Percentiles rank a stretch among this genome's conserved stretches.
Evolutionary conservation across 2,888 invertebrate genomes (phyloP).

Genomic region (Conomelus anceps): DNA sequence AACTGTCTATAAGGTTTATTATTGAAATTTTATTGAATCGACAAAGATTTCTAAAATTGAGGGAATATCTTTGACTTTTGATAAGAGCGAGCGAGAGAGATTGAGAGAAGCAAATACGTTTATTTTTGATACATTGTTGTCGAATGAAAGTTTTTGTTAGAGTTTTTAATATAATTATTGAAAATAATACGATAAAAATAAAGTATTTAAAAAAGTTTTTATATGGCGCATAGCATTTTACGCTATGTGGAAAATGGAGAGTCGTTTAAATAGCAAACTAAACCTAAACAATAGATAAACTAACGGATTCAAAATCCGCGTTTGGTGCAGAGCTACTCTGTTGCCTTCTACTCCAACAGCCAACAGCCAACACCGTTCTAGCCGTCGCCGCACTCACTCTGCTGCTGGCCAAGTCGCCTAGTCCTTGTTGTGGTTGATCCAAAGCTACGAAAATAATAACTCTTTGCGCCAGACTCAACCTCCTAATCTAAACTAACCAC

Average conservation of each 20-base stretch:
- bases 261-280: conserved; percentile 28
- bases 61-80: conserved; percentile 26
- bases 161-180: conserved; percentile 42
- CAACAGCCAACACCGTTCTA: conserved; percentile 24
- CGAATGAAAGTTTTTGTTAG: conserved; percentile 50
- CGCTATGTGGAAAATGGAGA: conserved; percentile 33
- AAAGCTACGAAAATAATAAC: not conserved
- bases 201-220: conserved; percentile 29
- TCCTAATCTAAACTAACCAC: not conserved
- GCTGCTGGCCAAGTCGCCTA: not conserved
- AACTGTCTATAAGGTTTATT: conserved; percentile 20
- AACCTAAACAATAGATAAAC: conserved; percentile 25
- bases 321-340: conserved; percentile 20
- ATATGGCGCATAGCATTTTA: conserved; percentile 33
- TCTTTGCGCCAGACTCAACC: not conserved
- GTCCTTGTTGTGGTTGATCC: conserved; percentile 9
- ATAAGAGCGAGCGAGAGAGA: not conserved
- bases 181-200: conserved; percentile 33
- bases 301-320: conserved; percentile 19
- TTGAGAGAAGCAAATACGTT: conserved; percentile 44
- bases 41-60: conserved; percentile 28
- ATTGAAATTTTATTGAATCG: conserved; percentile 17
- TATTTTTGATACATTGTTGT: conserved; percentile 63
- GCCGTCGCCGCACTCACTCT: not conserved
- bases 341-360: conserved; percentile 18